phyloP scores from a whole-genome alignment of 1,140 invertebrate species.

The Frieseomelitta varia region DNA sequence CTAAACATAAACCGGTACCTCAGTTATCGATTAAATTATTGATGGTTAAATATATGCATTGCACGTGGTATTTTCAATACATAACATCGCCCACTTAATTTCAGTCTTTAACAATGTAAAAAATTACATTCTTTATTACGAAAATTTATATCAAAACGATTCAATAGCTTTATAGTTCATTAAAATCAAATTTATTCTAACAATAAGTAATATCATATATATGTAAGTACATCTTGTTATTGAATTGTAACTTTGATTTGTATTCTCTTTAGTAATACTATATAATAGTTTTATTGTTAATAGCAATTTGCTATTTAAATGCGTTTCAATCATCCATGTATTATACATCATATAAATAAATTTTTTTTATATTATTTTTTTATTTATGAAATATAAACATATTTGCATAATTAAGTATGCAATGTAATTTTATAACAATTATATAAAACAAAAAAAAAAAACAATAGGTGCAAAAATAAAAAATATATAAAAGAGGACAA shows the following conservation, averaged over 20 bases:
- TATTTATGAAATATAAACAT: background rate
- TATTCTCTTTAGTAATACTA: background rate
- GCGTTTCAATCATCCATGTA: no score
- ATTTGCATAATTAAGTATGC: background rate
- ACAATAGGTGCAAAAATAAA: background rate
- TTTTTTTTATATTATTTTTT: background rate
- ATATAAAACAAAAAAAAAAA: background rate
- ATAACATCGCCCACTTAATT: constrained; percentile 5
- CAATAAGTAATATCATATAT: background rate
- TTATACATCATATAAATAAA: background rate
- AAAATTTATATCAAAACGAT: background rate
- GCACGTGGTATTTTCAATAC: constrained; percentile 24
- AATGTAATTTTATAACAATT: background rate
- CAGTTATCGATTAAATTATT: constrained; percentile 48
- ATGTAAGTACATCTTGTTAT: background rate
- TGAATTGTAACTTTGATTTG: background rate
- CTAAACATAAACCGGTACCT: constrained; percentile 31
- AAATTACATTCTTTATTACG: background rate
- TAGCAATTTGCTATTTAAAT: no score
- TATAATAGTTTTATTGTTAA: no score
- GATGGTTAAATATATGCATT: constrained; percentile 30
- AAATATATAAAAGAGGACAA: background rate
- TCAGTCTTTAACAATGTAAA: constrained; percentile 1
- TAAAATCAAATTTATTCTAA: background rate
- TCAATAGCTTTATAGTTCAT: background rate